Conservation (phyloP, 2,113 vertebrate species). For the Otolemur garnettii region DNA sequence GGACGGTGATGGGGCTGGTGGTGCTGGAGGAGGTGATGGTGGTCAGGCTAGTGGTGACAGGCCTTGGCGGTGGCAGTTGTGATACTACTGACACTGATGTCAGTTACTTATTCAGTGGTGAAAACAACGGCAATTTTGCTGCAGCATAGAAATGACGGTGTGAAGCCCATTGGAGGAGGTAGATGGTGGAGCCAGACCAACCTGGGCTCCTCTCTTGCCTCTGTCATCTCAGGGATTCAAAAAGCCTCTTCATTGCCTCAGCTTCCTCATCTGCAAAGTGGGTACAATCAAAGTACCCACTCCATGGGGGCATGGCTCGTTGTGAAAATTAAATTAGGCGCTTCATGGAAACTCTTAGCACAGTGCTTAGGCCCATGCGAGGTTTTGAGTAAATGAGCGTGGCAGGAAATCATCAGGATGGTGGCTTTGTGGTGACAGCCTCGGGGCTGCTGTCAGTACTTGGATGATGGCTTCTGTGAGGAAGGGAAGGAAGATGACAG, state of each 20-base stretch:
- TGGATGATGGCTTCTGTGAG: rapidly evolving
- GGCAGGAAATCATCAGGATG: rapidly evolving
- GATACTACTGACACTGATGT: rapidly evolving
- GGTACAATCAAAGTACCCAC: rapidly evolving
- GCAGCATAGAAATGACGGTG: not conserved
- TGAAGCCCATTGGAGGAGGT: not conserved
- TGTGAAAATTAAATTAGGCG: rapidly evolving
- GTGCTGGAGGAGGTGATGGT: rapidly evolving
- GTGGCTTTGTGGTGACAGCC: not conserved
- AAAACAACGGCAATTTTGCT: not conserved
- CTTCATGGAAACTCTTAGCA: rapidly evolving
- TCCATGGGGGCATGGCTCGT: rapidly evolving
- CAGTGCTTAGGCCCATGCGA: rapidly evolving
- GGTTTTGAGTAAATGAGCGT: rapidly evolving
- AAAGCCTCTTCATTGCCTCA: not conserved
- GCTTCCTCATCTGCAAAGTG: not conserved
- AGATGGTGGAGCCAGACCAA: not conserved
- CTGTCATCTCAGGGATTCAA: not conserved
- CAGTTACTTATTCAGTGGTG: not conserved
- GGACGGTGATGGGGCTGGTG: rapidly evolving
- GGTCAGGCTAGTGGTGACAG: rapidly evolving
- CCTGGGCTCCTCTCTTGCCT: not conserved
- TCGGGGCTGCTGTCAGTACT: not conserved
- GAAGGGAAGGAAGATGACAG: rapidly evolving
- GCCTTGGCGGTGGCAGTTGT: rapidly evolving